phyloP scores from a whole-genome alignment of 2,888 invertebrate genomes.

The Homarus gammarus region DNA sequence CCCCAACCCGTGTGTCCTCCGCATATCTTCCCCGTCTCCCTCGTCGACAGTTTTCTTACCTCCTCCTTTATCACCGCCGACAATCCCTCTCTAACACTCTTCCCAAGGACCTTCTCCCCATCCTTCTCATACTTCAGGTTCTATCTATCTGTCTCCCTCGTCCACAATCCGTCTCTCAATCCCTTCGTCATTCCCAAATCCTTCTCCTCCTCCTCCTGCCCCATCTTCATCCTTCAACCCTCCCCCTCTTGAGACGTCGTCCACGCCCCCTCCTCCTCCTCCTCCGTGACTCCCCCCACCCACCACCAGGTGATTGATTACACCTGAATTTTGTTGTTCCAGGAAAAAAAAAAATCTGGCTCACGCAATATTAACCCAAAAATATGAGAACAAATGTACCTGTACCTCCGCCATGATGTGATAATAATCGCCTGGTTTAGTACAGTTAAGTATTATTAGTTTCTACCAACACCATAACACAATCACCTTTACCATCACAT shows the following conservation, averaged over 20 bases:
- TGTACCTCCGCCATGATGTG: background rate
- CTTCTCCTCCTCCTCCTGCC: background rate
- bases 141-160: background rate
- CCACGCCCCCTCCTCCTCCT: background rate
- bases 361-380: background rate
- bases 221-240: background rate
- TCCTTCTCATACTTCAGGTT: no score
- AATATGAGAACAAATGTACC: background rate
- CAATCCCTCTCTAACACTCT: background rate
- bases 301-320: slow-evolving; percentile 2
- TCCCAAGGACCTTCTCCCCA: no score
- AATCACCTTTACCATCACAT: no score
- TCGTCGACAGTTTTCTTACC: no score
- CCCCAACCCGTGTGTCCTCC: background rate
- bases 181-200: background rate
- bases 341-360: background rate
- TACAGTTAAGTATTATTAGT: no score
- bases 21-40: no score
- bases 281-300: background rate
- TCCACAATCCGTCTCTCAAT: background rate
- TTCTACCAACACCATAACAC: no score
- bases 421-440: no score
- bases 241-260: no score
- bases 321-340: background rate
- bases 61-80: background rate